phyloP scores from a whole-genome alignment of 2,888 invertebrate species.

The Leptodirus hochenwartii region DNA sequence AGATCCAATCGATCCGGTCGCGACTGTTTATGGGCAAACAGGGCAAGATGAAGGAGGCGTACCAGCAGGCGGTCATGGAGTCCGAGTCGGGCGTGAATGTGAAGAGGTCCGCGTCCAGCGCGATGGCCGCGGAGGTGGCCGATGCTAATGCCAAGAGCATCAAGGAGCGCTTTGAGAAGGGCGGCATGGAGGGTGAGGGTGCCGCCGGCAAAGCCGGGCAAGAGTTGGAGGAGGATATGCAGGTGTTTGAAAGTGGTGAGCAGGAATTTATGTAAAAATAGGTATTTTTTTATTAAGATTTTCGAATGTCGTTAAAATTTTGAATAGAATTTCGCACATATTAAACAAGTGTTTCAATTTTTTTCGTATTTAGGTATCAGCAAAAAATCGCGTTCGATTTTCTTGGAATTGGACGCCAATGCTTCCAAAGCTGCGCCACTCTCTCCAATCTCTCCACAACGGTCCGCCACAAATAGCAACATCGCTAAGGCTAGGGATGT shows the following conservation, averaged over 20 bases:
- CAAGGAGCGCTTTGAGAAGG: conserved; percentile 67
- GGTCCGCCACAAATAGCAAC: conserved; percentile 29
- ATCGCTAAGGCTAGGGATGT: conserved; percentile 38
- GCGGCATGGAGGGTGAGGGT: conserved; percentile 46
- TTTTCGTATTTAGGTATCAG: conserved; percentile 62
- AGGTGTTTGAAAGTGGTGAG: conserved; percentile 69
- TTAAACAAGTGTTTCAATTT: too few relatives aligned
- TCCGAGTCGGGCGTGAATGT: conserved; percentile 41
- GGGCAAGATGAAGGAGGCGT: conserved; percentile 77
- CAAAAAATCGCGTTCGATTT: conserved; percentile 71
- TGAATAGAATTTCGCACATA: too few relatives aligned
- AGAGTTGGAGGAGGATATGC: conserved; percentile 39
- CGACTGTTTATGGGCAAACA: conserved; percentile 78
- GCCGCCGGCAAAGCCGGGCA: conserved; percentile 15
- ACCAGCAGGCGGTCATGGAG: conserved; percentile 75
- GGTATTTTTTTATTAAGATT: conserved; percentile 6
- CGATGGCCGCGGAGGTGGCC: conserved; percentile 36
- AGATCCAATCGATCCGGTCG: conserved; percentile 72
- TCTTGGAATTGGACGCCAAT: conserved; percentile 69
- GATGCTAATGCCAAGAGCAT: conserved; percentile 33
- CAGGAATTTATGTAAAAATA: conserved; percentile 33
- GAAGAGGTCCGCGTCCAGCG: conserved; percentile 29
- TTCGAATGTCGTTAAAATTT: conserved; percentile 4
- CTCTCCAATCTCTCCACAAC: conserved; percentile 36
- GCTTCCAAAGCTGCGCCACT: conserved; percentile 42